Conservation (phyloP, 2,888 invertebrate species). For the Caenorhabditis imperialis region DNA sequence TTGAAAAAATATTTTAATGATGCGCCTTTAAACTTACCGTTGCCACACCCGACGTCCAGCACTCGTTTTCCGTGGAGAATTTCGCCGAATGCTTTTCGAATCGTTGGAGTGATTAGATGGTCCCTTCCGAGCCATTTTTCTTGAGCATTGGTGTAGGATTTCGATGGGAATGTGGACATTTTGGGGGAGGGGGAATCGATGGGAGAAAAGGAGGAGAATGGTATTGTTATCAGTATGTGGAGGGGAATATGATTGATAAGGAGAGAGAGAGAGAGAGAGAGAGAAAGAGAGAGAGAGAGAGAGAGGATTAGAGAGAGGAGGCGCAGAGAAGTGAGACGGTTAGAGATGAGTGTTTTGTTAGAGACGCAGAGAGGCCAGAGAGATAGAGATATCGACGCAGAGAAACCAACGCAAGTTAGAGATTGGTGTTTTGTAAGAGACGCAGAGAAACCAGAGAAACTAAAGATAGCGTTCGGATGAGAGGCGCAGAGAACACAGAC, state of each 20-base stretch:
- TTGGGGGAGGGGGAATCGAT: not conserved
- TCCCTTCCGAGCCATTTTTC: slow-evolving; percentile 40
- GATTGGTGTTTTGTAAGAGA: too few species aligned
- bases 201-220: not conserved
- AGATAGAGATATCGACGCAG: too few species aligned
- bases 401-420: too few species aligned
- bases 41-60: slow-evolving; percentile 40
- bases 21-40: slow-evolving; percentile 9
- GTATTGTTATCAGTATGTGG: too few species aligned
- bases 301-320: not conserved
- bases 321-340: too few species aligned
- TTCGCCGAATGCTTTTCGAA: slow-evolving; percentile 18
- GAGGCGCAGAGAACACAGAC: too few species aligned
- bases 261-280: not conserved
- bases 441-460: too few species aligned
- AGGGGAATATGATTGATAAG: too few species aligned
- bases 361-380: too few species aligned
- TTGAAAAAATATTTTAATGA: not conserved
- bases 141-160: slow-evolving; percentile 39
- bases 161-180: slow-evolving; percentile 24
- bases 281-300: not conserved
- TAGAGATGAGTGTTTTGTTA: too few species aligned
- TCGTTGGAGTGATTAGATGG: slow-evolving; percentile 41
- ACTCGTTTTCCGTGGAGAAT: slow-evolving; percentile 19
- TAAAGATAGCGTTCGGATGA: too few species aligned